These are phyloP conservation scores for Cuculus canorus DNA, from an alignment of 2,797 vertebrate species.

Conservation along the genomic window DNA sequence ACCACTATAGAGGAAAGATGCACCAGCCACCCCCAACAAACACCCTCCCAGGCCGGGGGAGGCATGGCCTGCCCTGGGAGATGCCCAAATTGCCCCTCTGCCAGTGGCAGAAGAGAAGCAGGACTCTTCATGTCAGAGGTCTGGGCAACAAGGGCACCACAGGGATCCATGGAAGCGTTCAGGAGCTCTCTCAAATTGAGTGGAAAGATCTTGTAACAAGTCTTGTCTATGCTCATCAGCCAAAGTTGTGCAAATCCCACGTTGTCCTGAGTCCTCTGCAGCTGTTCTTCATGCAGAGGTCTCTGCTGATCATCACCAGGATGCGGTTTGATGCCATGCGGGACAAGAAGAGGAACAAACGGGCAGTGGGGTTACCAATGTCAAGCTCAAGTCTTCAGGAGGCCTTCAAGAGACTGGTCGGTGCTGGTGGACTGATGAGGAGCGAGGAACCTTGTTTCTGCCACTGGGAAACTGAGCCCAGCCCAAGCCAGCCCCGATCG, in stretches of 20 bases:
- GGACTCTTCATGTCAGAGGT: not conserved
- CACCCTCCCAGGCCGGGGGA: not conserved
- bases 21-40: not conserved
- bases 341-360: not conserved
- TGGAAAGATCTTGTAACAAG: not conserved
- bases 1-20: not conserved
- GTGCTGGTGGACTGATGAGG: not conserved
- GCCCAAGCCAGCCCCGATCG: not conserved
- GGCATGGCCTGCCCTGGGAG: not conserved
- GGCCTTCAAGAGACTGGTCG: not conserved
- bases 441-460: not conserved
- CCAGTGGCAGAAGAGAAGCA: not conserved
- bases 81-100: not conserved
- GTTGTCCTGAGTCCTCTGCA: not conserved
- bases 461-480: not conserved
- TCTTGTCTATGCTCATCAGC: not conserved
- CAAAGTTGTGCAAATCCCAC: not conserved
- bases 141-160: not conserved
- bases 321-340: not conserved
- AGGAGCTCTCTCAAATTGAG: not conserved
- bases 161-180: not conserved
- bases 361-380: accelerated
- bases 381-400: not conserved
- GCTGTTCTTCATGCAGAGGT: not conserved
- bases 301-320: not conserved